Evolutionary conservation across 1,140 invertebrate species (phyloP).

Genomic region (Papilio dardanus): DNA sequence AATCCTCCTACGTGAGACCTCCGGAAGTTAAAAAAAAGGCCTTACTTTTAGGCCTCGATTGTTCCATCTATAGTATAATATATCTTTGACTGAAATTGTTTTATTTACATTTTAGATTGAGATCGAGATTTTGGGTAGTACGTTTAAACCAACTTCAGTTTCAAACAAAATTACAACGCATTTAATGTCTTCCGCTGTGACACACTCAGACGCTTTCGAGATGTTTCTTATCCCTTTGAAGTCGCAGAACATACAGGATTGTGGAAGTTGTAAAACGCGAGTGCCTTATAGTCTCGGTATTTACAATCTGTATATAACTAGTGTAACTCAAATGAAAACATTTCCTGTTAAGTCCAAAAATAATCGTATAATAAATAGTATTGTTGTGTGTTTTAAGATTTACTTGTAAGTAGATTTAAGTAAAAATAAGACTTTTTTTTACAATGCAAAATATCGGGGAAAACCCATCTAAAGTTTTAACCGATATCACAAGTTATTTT

Average conservation of each 20-base stretch:
- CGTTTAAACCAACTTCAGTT: background rate
- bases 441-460: too few species aligned
- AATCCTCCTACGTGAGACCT: too few species aligned
- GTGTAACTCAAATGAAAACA: background rate
- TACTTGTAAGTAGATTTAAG: too few species aligned
- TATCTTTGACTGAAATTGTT: background rate
- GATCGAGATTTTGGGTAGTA: background rate
- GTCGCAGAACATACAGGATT: background rate
- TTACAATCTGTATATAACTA: background rate
- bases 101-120: background rate
- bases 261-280: background rate
- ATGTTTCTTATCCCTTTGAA: background rate
- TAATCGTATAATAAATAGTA: too few species aligned
- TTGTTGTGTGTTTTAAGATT: too few species aligned
- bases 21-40: too few species aligned
- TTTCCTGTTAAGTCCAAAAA: slow-evolving; percentile 2
- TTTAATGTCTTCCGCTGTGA: slow-evolving; percentile 18
- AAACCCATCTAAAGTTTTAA: background rate
- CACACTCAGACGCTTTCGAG: background rate
- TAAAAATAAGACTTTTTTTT: too few species aligned
- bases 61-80: background rate
- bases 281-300: background rate
- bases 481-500: background rate
- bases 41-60: too few species aligned
- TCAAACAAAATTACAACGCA: background rate